These are phyloP conservation scores for Tortricodes alternella DNA, from an alignment of 2,888 invertebrate species.

Conservation along the genomic window DNA sequence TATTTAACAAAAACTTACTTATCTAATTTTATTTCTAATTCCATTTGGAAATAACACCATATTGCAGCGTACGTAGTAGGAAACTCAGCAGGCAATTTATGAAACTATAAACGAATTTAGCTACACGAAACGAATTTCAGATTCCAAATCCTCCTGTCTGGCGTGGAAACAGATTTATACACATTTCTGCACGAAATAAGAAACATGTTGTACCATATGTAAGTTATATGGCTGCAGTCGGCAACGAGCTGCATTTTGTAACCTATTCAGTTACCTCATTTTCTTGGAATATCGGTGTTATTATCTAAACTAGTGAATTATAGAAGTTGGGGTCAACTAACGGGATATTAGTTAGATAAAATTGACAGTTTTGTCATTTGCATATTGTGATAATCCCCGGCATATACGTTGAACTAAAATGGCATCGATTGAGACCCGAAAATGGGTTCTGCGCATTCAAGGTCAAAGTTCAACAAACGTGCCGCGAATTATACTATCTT, in stretches of 20 bases:
- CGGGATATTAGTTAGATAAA: too few relatives aligned
- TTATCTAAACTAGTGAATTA: not conserved
- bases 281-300: not conserved
- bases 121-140: not conserved
- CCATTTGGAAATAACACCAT: too few relatives aligned
- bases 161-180: not conserved
- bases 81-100: not conserved
- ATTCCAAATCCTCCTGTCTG: not conserved
- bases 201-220: not conserved
- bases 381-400: too few relatives aligned
- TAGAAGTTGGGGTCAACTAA: not conserved
- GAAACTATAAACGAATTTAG: not conserved
- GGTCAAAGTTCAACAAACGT: too few relatives aligned
- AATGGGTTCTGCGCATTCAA: too few relatives aligned
- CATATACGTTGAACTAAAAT: too few relatives aligned
- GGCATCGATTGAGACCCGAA: too few relatives aligned
- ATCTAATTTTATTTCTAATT: too few relatives aligned
- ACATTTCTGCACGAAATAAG: not conserved
- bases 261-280: slow-evolving; percentile 1
- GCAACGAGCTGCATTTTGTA: not conserved
- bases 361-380: too few relatives aligned
- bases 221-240: not conserved
- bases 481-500: too few relatives aligned
- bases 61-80: too few relatives aligned
- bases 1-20: too few relatives aligned